Conservation (phyloP, 2,113 vertebrate species). For the Crotalus horridus region DNA sequence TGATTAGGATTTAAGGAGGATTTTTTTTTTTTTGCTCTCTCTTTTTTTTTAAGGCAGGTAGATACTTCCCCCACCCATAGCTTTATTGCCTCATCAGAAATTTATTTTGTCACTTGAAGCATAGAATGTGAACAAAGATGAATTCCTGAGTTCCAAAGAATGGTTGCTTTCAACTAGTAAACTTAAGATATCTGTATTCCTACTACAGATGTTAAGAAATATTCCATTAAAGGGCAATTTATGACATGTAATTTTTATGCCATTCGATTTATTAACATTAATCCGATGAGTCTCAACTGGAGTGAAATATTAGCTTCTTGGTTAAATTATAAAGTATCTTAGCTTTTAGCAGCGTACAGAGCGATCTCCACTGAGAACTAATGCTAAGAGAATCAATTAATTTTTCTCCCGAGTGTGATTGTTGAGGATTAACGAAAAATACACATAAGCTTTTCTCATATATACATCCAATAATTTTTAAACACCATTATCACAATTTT, state of each 20-base stretch:
- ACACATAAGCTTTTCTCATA: background rate
- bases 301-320: background rate
- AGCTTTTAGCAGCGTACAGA: background rate
- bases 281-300: rapidly evolving
- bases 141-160: background rate
- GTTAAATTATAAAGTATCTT: background rate
- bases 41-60: background rate
- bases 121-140: background rate
- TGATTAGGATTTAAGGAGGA: background rate
- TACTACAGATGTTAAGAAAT: background rate
- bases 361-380: background rate
- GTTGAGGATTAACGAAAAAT: slow-evolving; percentile 23
- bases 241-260: background rate
- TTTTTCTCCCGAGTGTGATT: background rate
- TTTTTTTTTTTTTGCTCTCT: rapidly evolving
- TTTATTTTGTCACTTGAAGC: background rate
- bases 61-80: too few species aligned
- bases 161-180: background rate
- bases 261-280: background rate
- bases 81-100: background rate
- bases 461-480: slow-evolving; percentile 15
- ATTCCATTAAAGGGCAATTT: background rate
- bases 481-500: slow-evolving; percentile 2
- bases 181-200: background rate
- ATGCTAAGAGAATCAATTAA: background rate